Evolutionary conservation across 2,797 vertebrate species (phyloP), one percentile per base, ranked within the genome.

Genomic region (Liparis tanakae): DNA sequence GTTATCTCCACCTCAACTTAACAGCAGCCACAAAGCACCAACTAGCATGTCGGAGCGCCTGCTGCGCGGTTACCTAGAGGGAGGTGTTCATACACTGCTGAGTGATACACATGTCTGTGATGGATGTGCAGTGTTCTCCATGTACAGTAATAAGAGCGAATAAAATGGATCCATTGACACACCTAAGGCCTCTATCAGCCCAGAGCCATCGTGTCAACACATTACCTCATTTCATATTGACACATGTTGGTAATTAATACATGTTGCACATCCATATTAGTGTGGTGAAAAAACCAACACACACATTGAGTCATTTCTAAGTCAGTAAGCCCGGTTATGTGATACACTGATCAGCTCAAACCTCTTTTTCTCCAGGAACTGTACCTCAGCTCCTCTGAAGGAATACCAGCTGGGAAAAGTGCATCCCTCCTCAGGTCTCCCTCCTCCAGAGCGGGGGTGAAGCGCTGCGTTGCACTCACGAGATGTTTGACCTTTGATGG

Each of bases 1-100:
- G 64, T 83, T 87, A 84, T 87, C 86, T 80, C 70, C 79, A 81
- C 74, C 56, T 48, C 33, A 61, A 61, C 14, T 22, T 70, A 72
- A 59, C 8, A 4, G 58, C 30, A 48, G n/a, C 33, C 63, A 67
- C 74, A 44, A 63, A 67, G 53, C 55, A 57, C 59, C 64, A 12
- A 60, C 56, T 41, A 10, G 9, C 57, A 25, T 20, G 20, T 3
- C 25, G 46, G 25, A 53, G 37, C 18, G 13, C 55, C 18, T 15
- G 0, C 20, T 43, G 14, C 6, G 37, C 39, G 17, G 41, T 43
- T 41, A 63, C 46, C 12, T n/a, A 22, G 5, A 48, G 13, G 10
- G 9, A 34, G 41, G 14, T 60, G 20, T 44, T 34, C 64, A 64
- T 20, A 20, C 22, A 22, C 22, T 13, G 70, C 34, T 44, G 13